Percentiles rank a stretch among this genome's conserved stretches.
These are phyloP conservation scores for Deroptyus accipitrinus DNA, from an alignment of 2,113 vertebrate genomes.

Conservation along the genomic window DNA sequence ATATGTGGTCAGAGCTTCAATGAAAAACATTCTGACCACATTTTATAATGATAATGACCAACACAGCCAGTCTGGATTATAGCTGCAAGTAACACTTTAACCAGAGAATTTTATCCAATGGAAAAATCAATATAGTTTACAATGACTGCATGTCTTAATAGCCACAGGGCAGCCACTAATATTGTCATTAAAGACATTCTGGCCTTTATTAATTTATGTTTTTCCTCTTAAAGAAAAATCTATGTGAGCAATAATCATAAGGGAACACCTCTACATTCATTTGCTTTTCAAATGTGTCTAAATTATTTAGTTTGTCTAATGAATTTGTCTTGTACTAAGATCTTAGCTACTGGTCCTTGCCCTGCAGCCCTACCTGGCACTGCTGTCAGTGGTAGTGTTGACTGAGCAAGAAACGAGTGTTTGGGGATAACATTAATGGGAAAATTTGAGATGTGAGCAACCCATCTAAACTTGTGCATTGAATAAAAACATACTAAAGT, in stretches of 20 bases:
- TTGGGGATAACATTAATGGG: background rate
- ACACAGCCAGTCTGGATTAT: background rate
- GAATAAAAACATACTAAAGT: background rate
- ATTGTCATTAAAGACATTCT: slow-evolving; percentile 54
- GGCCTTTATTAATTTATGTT: slow-evolving; percentile 68
- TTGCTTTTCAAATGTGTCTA: slow-evolving; percentile 61
- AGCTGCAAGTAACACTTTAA: slow-evolving; percentile 64
- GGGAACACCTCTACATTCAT: slow-evolving; percentile 59
- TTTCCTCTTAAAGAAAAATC: slow-evolving; percentile 71
- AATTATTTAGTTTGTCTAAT: slow-evolving; percentile 75
- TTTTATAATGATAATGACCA: background rate
- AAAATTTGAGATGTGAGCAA: background rate
- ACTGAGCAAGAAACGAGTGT: background rate
- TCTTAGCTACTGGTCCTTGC: slow-evolving; percentile 8
- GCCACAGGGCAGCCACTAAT: slow-evolving; percentile 46
- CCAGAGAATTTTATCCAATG: slow-evolving; percentile 49
- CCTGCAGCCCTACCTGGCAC: slow-evolving; percentile 37
- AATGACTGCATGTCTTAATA: slow-evolving; percentile 67
- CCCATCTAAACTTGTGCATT: background rate
- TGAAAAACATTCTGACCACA: background rate
- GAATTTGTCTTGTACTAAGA: slow-evolving; percentile 67
- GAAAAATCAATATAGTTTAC: slow-evolving; percentile 53
- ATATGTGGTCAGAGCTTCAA: background rate
- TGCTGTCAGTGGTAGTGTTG: background rate
- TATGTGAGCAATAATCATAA: slow-evolving; percentile 54